Evolutionary conservation across 2,888 invertebrate species (phyloP).

Genomic region (Drosophila subquinaria): DNA sequence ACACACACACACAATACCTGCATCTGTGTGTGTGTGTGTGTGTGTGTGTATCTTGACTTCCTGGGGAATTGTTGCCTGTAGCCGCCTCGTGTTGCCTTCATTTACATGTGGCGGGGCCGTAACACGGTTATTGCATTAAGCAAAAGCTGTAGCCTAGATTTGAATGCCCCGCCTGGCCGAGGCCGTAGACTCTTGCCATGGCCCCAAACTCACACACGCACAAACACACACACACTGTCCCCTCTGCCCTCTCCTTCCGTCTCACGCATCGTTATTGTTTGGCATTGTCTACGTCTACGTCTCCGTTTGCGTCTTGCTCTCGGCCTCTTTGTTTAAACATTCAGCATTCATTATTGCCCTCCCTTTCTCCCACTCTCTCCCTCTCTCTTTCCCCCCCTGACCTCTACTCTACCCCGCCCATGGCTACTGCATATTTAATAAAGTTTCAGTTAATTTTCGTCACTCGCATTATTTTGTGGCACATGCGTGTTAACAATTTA

Average conservation of each 20-base stretch:
- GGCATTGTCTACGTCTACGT: conserved; percentile 46
- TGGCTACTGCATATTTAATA: conserved; percentile 72
- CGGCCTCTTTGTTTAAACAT: conserved; percentile 63
- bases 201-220: neutral
- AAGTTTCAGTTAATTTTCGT: conserved; percentile 75
- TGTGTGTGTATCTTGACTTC: conserved; percentile 65
- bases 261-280: conserved; percentile 41
- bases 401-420: conserved; percentile 4
- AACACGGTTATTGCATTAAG: conserved; percentile 79
- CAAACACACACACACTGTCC: neutral
- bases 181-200: conserved; percentile 11
- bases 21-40: conserved; percentile 23
- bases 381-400: too few species aligned
- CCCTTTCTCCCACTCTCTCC: neutral
- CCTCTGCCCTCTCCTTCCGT: neutral
- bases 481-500: conserved; percentile 74
- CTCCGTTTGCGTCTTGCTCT: conserved; percentile 21
- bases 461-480: conserved; percentile 71
- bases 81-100: conserved; percentile 52
- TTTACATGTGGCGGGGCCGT: conserved; percentile 67
- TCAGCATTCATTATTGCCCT: conserved; percentile 66
- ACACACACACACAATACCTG: conserved; percentile 25
- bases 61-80: conserved; percentile 66
- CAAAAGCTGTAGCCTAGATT: conserved; percentile 77
- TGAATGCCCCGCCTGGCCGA: conserved; percentile 48